Percentiles rank a stretch among this genome's conserved stretches.
phyloP scores from a whole-genome alignment of 2,113 vertebrate genomes.

The Marmota monax region DNA sequence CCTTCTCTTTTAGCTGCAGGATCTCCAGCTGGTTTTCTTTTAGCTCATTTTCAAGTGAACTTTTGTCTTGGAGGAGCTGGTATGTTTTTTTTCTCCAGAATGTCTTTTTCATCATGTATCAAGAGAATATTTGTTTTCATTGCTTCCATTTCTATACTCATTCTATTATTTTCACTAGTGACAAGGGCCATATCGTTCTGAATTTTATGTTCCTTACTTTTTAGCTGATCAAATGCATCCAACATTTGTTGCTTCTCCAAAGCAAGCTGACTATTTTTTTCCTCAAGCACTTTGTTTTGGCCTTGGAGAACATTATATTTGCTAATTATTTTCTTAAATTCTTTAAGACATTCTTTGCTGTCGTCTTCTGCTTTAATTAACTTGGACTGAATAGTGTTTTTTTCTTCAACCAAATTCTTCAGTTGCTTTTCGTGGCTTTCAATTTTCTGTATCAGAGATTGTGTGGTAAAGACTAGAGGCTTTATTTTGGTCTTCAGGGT shows the following conservation, averaged over 20 bases:
- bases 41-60: slow-evolving; percentile 72
- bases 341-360: slow-evolving; percentile 77
- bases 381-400: slow-evolving; percentile 75
- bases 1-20: slow-evolving; percentile 79
- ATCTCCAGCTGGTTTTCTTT: slow-evolving; percentile 73
- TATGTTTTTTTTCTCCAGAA: slow-evolving; percentile 61
- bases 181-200: slow-evolving; percentile 70
- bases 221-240: slow-evolving; percentile 73
- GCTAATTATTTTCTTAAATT: slow-evolving; percentile 82
- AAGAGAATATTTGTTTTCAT: slow-evolving; percentile 64
- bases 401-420: slow-evolving; percentile 81
- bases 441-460: slow-evolving; percentile 79
- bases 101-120: slow-evolving; percentile 79
- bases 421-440: slow-evolving; percentile 74
- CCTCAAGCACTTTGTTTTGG: slow-evolving; percentile 80
- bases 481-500: slow-evolving; percentile 75
- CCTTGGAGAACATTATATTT: slow-evolving; percentile 83
- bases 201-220: slow-evolving; percentile 77
- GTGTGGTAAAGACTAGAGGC: slow-evolving; percentile 72
- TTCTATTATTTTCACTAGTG: slow-evolving; percentile 70
- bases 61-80: slow-evolving; percentile 76
- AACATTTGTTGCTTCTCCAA: slow-evolving; percentile 81
- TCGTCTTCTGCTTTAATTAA: slow-evolving; percentile 81
- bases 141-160: slow-evolving; percentile 70
- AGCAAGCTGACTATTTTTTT: slow-evolving; percentile 78